Base-by-base conservation (phyloP, 1,140 invertebrate genomes). In the Apis florea region DNA sequence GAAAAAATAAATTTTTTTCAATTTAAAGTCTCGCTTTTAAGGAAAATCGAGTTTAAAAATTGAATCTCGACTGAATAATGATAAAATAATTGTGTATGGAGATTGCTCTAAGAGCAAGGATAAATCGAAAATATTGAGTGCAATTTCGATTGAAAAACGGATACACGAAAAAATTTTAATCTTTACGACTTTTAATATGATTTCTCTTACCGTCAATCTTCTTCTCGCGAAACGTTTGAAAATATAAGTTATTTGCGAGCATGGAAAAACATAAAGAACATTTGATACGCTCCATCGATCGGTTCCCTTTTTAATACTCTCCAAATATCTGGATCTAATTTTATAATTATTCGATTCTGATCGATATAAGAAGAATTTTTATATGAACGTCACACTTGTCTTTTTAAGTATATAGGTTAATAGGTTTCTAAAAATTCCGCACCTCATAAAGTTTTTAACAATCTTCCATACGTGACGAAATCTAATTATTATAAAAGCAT, bases 381-480 rank as follows among this genome's bases (percentile, higher is more conserved):
- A 17, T 58, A 31, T 61, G 31, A 56, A 74, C 78, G 61, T 74
- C 40, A 61, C 53, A n/a, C 47, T 54, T 54, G 51, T 17, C 70
- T 73, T 73, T 79, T 79, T 79, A 73, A 72, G 51, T 61, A 80
- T 80, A 56, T 80, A 61, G 78, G 78, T 80, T 24, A 80, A 70
- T 80, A 66, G 79, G 79, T 80, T 72, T 58, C 71, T 40, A 56
- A 58, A 63, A 73, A 67, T 24, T 58, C 21, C 56, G 19, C 10
- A 10, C n/a, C 21, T 26, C 53, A 15, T 80, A 47, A 66, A 80
- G 59, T 56, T 56, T 40, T 40, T 40, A 40, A 6, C 61, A 2
- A 17, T 66, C 8, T 4, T 5, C 17, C 4, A 31, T 4, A 17
- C 6, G 6, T 12, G 21, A 15, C 9, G 24, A 2, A 15, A 24